Evolutionary conservation across 92 coral and sea anemone genomes (phyloP), one percentile per base, ranked within the genome.

Genomic region (Paragorgia papillata): DNA sequence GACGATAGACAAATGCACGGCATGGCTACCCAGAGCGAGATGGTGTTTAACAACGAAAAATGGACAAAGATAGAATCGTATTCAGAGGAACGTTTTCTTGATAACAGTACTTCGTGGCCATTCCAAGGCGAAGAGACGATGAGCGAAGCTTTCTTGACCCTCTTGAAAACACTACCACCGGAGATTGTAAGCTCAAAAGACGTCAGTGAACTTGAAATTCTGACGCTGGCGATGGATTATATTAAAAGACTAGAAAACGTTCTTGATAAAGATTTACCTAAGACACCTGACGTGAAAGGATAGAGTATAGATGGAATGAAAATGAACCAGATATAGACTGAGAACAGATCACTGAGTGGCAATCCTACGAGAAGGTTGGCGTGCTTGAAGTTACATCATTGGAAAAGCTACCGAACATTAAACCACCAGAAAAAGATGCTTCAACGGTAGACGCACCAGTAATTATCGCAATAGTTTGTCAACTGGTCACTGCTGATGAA

Each of bases 101-200:
- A 71, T 31, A 22, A 56, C 30, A 17, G 28, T 32, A 14, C 29
- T 34, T 25, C 78, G 55, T 54, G 78, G 78, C 49, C 78, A 9
- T 57, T 55, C 27, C 78, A 71, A 53, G 62, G 78, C n/a, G 78
- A 71, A 53, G 78, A 71, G 29, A 71, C 20, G 64, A 71, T 71
- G 9, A 37, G 12, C 31, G 78, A 71, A 9, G 78, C 78, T 7
- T 71, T 71, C 44, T 31, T 54, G 18, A 32, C 78, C 29, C 78
- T 71, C 6, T 49, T 71, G 64, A 55, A 33, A 41, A 54, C 78
- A 9, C 21, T 71, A 9, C 78, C 78, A 10, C 29, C 4, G 54
- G 78, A 71, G 28, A 71, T 71, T 18, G 78, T 71, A 9, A 33
- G 35, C 27, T 71, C 78, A 24, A 71, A 71, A 71, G 62, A 71